These are phyloP conservation scores for Cepphus grylle DNA, from an alignment of 2,113 vertebrate species.

Conservation along the genomic window DNA sequence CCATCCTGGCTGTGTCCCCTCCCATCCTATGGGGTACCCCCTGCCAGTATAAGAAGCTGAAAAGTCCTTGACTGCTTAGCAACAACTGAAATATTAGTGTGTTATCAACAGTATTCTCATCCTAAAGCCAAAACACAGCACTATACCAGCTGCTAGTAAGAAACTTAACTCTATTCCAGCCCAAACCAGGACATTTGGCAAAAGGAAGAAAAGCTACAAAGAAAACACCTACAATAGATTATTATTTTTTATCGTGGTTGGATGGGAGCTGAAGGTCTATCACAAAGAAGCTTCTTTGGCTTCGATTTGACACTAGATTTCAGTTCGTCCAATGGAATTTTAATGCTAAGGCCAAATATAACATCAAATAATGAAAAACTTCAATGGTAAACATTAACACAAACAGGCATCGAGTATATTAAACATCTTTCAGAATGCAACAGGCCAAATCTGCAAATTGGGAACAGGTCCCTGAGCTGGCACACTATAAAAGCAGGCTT, in stretches of 20 bases:
- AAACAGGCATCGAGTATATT: conserved; percentile 64
- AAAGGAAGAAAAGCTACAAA: conserved; percentile 7
- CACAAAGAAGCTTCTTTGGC: conserved; percentile 64
- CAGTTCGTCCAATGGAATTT: conserved; percentile 51
- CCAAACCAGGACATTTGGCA: background rate
- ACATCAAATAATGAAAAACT: conserved; percentile 78
- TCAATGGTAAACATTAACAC: conserved; percentile 74
- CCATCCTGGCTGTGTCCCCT: background rate
- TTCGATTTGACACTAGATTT: conserved; percentile 59
- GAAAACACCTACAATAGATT: conserved; percentile 30
- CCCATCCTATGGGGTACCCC: background rate
- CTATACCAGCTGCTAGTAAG: background rate
- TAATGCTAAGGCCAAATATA: conserved; percentile 70
- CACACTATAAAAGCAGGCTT: conserved; percentile 67
- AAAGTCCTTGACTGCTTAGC: background rate
- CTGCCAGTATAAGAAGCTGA: background rate
- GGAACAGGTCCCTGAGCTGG: conserved; percentile 71
- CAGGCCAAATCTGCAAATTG: conserved; percentile 71
- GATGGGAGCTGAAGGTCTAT: conserved; percentile 55
- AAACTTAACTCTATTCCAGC: background rate
- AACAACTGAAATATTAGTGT: background rate
- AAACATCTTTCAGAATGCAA: conserved; percentile 66
- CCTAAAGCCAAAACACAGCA: background rate
- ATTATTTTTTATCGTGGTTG: background rate
- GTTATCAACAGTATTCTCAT: background rate